Conservation (phyloP, 1,140 invertebrate genomes). For the Triops longicaudatus region DNA sequence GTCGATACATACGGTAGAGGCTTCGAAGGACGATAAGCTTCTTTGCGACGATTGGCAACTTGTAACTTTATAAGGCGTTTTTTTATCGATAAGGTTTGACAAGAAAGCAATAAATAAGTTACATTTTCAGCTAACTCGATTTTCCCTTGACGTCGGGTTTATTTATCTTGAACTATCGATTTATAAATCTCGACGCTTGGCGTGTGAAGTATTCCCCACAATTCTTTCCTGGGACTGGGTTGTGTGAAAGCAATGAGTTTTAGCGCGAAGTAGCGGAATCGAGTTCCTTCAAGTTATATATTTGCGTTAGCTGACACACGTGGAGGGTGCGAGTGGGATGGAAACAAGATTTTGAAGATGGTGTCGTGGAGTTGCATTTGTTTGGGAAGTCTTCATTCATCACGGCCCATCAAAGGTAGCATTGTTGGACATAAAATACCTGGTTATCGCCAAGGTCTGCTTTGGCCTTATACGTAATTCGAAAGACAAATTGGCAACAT, state of each 20-base stretch:
- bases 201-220: not conserved
- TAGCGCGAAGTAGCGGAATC: not conserved
- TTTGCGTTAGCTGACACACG: not conserved
- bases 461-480: not conserved
- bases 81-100: no score
- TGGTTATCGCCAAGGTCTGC: not conserved
- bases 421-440: constrained; percentile 12
- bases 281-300: not conserved
- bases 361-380: constrained; percentile 5
- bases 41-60: not conserved
- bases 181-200: not conserved
- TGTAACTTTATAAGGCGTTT: not conserved
- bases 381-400: not conserved
- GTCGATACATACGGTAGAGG: not conserved
- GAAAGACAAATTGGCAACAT: constrained; percentile 15
- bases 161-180: not conserved
- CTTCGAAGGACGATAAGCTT: not conserved
- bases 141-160: not conserved
- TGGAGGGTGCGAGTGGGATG: not conserved
- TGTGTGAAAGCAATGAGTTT: not conserved
- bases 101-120: not conserved
- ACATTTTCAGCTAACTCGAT: not conserved
- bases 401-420: constrained; percentile 6
- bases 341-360: not conserved
- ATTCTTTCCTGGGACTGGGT: not conserved